Evolutionary conservation across 2,113 vertebrate genomes (phyloP), one percentile per base, ranked within the genome.

Genomic region (Epinephelus cyanopodus): DNA sequence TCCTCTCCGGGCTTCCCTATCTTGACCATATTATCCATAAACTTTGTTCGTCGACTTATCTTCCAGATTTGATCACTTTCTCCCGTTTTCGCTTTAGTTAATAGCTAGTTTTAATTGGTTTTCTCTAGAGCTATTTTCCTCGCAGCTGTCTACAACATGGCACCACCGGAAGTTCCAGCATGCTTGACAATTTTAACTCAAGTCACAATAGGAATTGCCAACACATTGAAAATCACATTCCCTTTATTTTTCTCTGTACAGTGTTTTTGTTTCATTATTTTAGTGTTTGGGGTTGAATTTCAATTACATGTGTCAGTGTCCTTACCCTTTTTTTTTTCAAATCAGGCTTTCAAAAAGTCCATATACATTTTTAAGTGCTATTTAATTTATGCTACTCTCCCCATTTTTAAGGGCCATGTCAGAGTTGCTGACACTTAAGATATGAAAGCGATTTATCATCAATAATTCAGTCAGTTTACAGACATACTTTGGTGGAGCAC

Each of bases 391-490:
- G 29, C 0, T 29, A 1, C 68, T 82, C 10, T 76, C 3, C 39
- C 70, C 6, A 15, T 66, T 77, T 70, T 80, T 65, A 47, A 67
- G 45, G 13, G 27, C 60, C 42, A 72, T 80, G 81, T 72, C 21
- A 25, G 64, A 70, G 54, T 63, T 65, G 62, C 66, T 85, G 82
- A 84, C 79, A 76, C 70, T 79, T 53, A 37, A 77, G 19, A 77
- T 63, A 67, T 80, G 74, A 72, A 64, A 80, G 48, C 29, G 83
- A 85, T 91, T 77, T 81, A 80, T 82, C 57, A 14, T 92, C 79
- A 92, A 90, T 85, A 85, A 87, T 92, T 86, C 69, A 92, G 71
- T 17, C 42, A 80, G 62, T 81, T 85, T 83, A 79, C 73, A 58
- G 82, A 81, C 80, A 79, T 64, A 73, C 83, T 88, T 72, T 66